phyloP scores from a whole-genome alignment of 2,888 invertebrate genomes.

The Sinotaia quadrata region DNA sequence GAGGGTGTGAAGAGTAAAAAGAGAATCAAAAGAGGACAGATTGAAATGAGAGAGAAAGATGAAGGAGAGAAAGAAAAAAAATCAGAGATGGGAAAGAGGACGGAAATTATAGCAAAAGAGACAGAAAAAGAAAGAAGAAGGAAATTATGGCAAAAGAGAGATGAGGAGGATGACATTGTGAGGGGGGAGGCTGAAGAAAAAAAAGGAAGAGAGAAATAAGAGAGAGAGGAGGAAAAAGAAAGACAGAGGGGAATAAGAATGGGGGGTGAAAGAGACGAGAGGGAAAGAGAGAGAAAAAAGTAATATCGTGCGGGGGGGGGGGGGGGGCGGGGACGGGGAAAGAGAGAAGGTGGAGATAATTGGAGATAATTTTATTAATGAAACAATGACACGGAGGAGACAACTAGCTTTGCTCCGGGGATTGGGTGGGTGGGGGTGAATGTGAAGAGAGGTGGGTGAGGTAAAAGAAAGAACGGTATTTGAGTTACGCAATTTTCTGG shows the following conservation, averaged over 20 bases:
- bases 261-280: neutral
- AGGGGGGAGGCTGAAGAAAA: neutral
- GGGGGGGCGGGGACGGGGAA: neutral
- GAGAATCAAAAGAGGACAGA: too few relatives aligned
- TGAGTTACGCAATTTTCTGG: too few relatives aligned
- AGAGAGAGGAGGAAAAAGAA: slow-evolving; percentile 2
- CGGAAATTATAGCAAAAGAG: too few relatives aligned
- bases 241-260: slow-evolving; percentile 1
- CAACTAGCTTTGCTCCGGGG: neutral
- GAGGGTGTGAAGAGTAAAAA: too few relatives aligned
- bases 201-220: neutral
- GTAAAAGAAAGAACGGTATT: too few relatives aligned
- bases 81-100: too few relatives aligned
- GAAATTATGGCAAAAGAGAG: slow-evolving; percentile 1
- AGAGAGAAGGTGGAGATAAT: neutral
- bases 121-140: too few relatives aligned
- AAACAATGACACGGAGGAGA: neutral
- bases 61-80: too few relatives aligned
- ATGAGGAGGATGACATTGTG: neutral
- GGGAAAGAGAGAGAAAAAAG: neutral
- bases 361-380: neutral
- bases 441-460: neutral
- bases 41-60: too few relatives aligned
- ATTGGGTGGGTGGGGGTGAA: neutral
- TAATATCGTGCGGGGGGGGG: neutral